Evolutionary conservation across 2,113 vertebrate genomes (phyloP).

Genomic region (Phyllostomus hastatus): DNA sequence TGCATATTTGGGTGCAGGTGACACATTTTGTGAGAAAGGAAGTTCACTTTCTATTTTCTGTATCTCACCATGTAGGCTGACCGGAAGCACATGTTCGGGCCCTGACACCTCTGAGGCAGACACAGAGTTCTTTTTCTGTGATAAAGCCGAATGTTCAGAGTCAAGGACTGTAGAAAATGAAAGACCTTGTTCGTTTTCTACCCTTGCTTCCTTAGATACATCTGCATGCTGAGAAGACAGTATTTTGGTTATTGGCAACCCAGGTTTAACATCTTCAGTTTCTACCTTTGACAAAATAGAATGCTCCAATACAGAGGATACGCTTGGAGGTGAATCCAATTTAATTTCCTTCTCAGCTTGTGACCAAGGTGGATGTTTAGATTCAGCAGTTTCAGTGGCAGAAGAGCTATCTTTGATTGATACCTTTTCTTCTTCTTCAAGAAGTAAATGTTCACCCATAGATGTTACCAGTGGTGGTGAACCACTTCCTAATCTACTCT

Average conservation of each 20-base stretch:
- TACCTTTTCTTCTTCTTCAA: constrained; percentile 6
- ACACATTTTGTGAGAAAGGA: constrained; percentile 23
- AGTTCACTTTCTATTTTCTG: constrained; percentile 41
- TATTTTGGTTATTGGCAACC: constrained; percentile 45
- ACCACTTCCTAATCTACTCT: neutral
- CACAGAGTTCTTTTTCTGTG: constrained; percentile 13
- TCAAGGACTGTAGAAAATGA: neutral
- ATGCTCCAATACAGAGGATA: constrained; percentile 14
- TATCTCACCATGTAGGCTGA: neutral
- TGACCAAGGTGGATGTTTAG: neutral
- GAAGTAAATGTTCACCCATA: neutral
- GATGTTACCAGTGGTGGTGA: neutral
- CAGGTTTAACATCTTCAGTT: constrained; percentile 51
- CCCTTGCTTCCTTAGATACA: constrained; percentile 31
- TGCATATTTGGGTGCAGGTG: constrained; percentile 20
- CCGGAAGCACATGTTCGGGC: constrained; percentile 41
- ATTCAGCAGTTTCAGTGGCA: neutral
- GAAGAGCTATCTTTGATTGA: neutral
- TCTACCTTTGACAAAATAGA: constrained; percentile 55
- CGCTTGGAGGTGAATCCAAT: neutral
- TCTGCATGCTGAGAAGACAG: constrained; percentile 45
- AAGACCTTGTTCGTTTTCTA: constrained; percentile 38
- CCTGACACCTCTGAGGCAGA: constrained; percentile 6
- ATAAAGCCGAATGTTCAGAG: neutral
- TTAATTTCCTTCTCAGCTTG: constrained; percentile 43